Base-by-base conservation (phyloP, 2,797 vertebrate genomes). In the Lateolabrax maculatus region DNA sequence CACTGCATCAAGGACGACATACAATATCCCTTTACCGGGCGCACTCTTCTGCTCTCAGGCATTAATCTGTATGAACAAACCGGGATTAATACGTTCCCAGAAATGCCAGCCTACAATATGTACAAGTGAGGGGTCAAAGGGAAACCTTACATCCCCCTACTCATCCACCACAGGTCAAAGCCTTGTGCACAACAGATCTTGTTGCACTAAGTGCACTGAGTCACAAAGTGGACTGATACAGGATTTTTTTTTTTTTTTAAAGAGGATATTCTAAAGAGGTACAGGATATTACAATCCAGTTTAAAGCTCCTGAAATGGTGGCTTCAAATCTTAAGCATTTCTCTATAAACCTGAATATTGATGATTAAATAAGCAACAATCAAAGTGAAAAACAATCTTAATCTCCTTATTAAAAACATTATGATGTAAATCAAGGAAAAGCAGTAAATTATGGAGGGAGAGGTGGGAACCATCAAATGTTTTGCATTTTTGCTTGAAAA, bases 61-160 rank as follows among this genome's bases (percentile, higher is more conserved):
- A 19, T 68, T 87, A 90, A 90, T 87, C 88, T 60, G 78, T 67
- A 71, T 71, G 75, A 85, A 78, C 48, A 37, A 65, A 55, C 19
- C 46, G 36, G 75, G 55, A 81, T 85, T 92, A 87, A 87, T 71
- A 60, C 31, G 31, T 84, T 89, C 64, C 68, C 65, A 76, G 87
- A 90, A 87, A 86, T 60, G 58, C 18, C 77, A 65, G 74, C 29
- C 48, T 23, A 79, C 63, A 29, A 52, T 65, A 75, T 80, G 79
- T 83, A 79, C 68, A 68, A 80, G 62, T 55, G 29, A 66, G 55
- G 56, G 39, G 62, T 66, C 58, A 77, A 84, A 67, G 61, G 69
- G 62, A 58, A 79, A 77, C 67, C 34, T 29, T 19, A 72, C 75
- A 55, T 79, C 39, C 56, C 25, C 70, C 36, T 11, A 15, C 70